Evolutionary conservation across 2,797 vertebrate species (phyloP), one percentile per base, ranked within the genome.

Genomic region (Notolabrus celidotus): DNA sequence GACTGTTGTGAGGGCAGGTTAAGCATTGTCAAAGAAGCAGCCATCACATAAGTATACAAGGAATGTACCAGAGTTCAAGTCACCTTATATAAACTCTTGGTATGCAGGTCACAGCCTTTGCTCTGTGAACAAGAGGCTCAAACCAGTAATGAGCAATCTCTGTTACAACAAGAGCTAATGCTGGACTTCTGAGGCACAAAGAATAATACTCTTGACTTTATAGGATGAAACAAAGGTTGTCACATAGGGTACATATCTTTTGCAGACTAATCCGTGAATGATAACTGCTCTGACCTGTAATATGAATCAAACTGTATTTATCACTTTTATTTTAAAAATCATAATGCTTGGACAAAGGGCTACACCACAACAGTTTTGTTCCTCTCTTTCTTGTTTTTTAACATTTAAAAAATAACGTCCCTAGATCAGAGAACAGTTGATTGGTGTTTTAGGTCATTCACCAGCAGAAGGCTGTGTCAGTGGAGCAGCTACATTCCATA

Each of bases 131-230:
- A 53, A 39, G 12, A n/a, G 19, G 9, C 29, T 60, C 7, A 42
- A 41, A 47, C 10, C 5, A 50, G 62, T 45, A 27, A 55, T 55
- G n/a, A 51, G 5, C 27, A 20, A 57, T 66, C 34, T 42, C 42
- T 11, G 54, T 16, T 17, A 23, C 22, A 54, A 27, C 19, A 29
- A 15, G n/a, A 51, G 33, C 20, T 20, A 38, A 15, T 19, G 23
- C 25, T 0, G 2, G 3, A 46, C 29, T 31, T 45, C 1, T 34
- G 17, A 46, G 29, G 49, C 45, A 7, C 22, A 50, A 10, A 31
- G 25, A 56, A 41, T 7, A 54, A 15, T 46, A 19, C 10, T 19
- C 3, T 22, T 47, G 33, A 57, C 20, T 54, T 45, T 8, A n/a
- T 34, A 5, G 10, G 8, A 31, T 57, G 12, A 38, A 22, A 22